phyloP scores from a whole-genome alignment of 2,113 vertebrate species.

The Coregonus clupeaformis region DNA sequence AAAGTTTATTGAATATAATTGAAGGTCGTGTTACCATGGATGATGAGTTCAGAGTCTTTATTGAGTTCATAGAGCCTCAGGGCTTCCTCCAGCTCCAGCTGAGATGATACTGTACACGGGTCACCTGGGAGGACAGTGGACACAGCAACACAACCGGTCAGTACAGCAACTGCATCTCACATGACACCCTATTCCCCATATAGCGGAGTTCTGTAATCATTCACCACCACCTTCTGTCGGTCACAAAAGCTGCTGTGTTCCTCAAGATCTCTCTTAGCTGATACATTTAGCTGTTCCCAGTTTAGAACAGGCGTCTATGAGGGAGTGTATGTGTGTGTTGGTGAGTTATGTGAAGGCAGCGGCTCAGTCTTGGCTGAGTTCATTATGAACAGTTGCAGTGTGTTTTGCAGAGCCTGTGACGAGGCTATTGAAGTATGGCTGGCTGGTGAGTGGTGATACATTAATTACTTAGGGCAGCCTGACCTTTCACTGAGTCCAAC shows the following conservation, averaged over 20 bases:
- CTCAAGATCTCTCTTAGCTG: neutral
- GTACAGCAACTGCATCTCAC: neutral
- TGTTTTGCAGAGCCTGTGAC: constrained; percentile 20
- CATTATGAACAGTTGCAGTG: constrained; percentile 38
- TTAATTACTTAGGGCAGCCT: constrained; percentile 53
- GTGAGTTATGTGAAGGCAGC: neutral
- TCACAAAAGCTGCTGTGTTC: no score
- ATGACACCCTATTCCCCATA: no score
- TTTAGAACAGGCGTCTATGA: neutral
- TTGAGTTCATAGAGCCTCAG: constrained; percentile 95
- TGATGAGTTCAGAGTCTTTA: constrained; percentile 97
- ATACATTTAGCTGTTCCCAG: neutral
- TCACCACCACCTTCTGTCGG: no score
- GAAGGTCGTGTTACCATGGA: constrained; percentile 81
- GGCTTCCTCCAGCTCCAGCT: constrained; percentile 97
- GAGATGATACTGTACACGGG: constrained; percentile 96
- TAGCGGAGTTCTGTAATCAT: no score
- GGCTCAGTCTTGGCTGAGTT: constrained; percentile 5
- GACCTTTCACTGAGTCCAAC: constrained; percentile 49
- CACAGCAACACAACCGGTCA: constrained; percentile 10
- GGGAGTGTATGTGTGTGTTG: neutral
- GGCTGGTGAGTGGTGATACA: constrained; percentile 23
- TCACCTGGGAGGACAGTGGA: constrained; percentile 78
- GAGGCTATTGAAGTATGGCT: neutral
- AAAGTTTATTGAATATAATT: no score